Evolutionary conservation across 2,113 vertebrate species (phyloP), one percentile per base, ranked within the genome.

Genomic region (Saccopteryx leptura): DNA sequence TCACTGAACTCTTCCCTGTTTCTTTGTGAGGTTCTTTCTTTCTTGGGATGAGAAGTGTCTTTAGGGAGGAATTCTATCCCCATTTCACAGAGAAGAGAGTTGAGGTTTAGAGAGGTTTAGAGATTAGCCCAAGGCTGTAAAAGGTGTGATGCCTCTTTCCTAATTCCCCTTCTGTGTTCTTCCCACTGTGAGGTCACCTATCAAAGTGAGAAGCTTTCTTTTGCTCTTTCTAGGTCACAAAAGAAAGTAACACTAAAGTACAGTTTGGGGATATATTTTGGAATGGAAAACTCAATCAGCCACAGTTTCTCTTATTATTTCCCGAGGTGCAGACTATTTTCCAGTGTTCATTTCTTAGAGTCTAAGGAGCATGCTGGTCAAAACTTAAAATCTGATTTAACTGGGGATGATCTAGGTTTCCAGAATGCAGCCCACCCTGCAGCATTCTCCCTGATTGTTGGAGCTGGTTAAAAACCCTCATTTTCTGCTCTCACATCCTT

Each of bases 221-320:
- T 58, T 90, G 26, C 5, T 5, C n/a, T 58, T 68, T 72, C 63
- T 61, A 66, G 28, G 50, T 75, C 85, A 79, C 71, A 63, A 94
- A 90, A 79, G 79, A 90, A 78, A 74, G 56, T 23, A 39, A 78
- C 58, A 79, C 11, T 17, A 84, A 24, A 10, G 15, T 61, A 28
- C 1, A 82, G 63, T 65, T 69, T 39, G 31, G 15, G 31, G 10
- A 19, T 14, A 14, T 76, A 78, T 76, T 89, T 83, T 56, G 12
- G 82, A 39, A 90, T 87, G 74, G 87, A 58, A 91, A 95, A 84
- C 78, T 61, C 60, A 52, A 7, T 66, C 39, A 33, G 39, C 48
- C 5, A 24, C 46, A 56, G 19, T 87, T 66, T 93, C 82, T 83
- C 46, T 75, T 46, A 26, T 39, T 58, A 31, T 68, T 56, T 79